Conservation (phyloP, 2,113 vertebrate species). For the Dicrurus megarhynchus region DNA sequence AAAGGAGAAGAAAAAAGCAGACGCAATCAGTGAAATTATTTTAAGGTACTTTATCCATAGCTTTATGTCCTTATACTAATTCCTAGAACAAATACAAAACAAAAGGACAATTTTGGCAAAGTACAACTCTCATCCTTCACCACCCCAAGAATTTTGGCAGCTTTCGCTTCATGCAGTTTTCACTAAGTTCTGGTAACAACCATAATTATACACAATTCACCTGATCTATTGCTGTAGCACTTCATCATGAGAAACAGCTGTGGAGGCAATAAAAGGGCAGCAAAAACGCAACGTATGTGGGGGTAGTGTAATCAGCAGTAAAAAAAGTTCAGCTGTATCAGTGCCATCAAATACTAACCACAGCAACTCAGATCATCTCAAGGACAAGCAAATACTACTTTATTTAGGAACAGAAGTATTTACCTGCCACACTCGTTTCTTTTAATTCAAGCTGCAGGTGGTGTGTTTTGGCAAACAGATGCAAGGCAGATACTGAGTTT, state of each 20-base stretch:
- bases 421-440: conserved; percentile 86
- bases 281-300: fast-evolving
- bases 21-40: not conserved
- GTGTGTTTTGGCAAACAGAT: conserved; percentile 78
- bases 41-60: not conserved
- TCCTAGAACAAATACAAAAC: not conserved
- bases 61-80: not conserved
- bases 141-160: fast-evolving
- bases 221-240: not conserved
- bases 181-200: not conserved
- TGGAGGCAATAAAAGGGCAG: not conserved
- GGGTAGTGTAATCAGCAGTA: fast-evolving
- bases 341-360: not conserved
- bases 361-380: not conserved
- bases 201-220: not conserved
- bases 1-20: not conserved
- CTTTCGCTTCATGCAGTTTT: fast-evolving
- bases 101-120: not conserved
- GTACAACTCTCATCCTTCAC: not conserved
- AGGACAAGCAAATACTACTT: not conserved
- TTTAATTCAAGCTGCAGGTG: conserved; percentile 82
- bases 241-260: not conserved
- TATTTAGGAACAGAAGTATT: not conserved
- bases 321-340: not conserved
- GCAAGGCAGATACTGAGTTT: conserved; percentile 83